Percentiles rank a stretch among this genome's conserved stretches.
Conservation (phyloP, 2,113 vertebrate genomes). For the Podilymbus podiceps region DNA sequence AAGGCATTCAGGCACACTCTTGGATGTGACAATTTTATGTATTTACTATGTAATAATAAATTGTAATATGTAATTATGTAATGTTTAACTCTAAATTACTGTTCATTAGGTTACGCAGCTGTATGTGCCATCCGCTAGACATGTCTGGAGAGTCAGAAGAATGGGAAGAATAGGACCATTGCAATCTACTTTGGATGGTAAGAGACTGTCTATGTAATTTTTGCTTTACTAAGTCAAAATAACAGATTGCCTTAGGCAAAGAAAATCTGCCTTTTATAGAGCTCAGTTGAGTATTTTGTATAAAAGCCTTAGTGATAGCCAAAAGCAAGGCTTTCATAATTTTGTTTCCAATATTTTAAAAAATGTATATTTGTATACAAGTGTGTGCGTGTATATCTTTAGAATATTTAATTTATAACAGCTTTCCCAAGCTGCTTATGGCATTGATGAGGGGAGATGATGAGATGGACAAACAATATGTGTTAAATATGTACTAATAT, state of each 20-base stretch:
- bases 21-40: background rate
- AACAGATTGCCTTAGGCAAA: background rate
- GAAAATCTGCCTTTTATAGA: background rate
- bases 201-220: background rate
- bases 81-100: background rate
- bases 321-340: background rate
- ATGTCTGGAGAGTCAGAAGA: conserved; percentile 90
- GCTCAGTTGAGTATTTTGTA: background rate
- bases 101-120: conserved; percentile 90
- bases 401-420: background rate
- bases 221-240: background rate
- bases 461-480: background rate
- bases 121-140: conserved; percentile 92
- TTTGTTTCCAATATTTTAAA: background rate
- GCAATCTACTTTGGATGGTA: conserved; percentile 95
- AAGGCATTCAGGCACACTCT: background rate
- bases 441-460: background rate
- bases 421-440: background rate
- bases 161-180: conserved; percentile 96
- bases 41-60: background rate
- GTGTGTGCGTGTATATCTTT: background rate
- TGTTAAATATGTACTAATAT: background rate
- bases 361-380: rapidly evolving
- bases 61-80: background rate
- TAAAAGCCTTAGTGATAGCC: background rate